Evolutionary conservation across 2,797 vertebrate genomes (phyloP), one percentile per base, ranked within the genome.

Genomic region (Potorous gilbertii): DNA sequence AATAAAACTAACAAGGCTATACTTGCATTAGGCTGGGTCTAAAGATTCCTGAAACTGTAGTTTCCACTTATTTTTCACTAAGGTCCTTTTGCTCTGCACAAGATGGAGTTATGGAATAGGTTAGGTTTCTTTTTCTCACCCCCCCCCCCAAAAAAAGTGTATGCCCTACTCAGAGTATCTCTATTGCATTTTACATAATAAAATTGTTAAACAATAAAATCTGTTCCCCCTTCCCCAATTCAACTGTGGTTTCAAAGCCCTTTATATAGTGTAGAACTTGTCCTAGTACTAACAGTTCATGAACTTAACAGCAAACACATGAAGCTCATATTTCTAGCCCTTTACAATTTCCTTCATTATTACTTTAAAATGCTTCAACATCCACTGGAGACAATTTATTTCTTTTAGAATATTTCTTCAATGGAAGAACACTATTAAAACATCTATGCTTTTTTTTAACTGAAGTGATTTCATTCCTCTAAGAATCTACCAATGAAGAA

Each of bases 161-260:
- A 21, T 81, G 6, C 8, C 40, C 12, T 27, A 46, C 4, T 40
- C 74, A 81, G 46, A 40, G 46, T 46, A 46, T 81, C 40, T 46
- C 16, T 74, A 81, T 52, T 52, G 2, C 18, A 81, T 46, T 81
- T 24, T 46, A 24, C 40, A 27, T 46, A 81, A 81, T 46, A 46
- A 81, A 74, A 74, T 74, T 74, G 2, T 18, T 18, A 66, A 16
- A n/a, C 13, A n/a, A 66, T 66, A n/a, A n/a, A 81, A n/a, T 81
- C 8, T 24, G 66, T 40, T 0, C 0, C 5, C n/a, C 16, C 4
- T 18, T 18, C 66, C 6, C 5, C 5, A 8, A 24, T 2, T 81
- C n/a, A 81, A 46, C 6, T 9, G n/a, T 81, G 2, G 40, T 8
- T 40, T 6, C 14, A 81, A 46, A 81, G 6, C 5, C 1, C 6